Evolutionary conservation across 2,113 vertebrate species (phyloP).

Genomic region (Thunnus maccoyii): DNA sequence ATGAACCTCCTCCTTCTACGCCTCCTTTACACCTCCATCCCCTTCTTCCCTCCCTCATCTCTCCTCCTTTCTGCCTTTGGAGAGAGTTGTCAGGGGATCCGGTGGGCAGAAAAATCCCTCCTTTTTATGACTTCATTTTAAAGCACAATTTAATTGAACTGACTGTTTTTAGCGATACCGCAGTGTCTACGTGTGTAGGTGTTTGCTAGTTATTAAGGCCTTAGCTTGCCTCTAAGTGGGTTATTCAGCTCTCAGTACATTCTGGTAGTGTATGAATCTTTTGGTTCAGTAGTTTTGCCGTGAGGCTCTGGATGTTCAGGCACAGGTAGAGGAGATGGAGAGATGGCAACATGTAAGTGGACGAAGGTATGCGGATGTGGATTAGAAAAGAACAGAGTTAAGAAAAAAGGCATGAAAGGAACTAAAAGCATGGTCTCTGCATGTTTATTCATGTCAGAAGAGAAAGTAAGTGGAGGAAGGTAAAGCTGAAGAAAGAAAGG

Average conservation of each 20-base stretch:
- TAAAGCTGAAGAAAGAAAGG: not conserved
- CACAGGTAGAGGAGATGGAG: not conserved
- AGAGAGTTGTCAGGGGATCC: constrained; percentile 17
- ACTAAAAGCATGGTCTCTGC: not conserved
- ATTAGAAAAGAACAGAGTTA: not conserved
- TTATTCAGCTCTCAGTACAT: constrained; percentile 15
- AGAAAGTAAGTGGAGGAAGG: constrained; percentile 6
- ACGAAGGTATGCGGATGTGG: constrained; percentile 64
- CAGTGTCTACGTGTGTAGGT: constrained; percentile 40
- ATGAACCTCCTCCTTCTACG: not conserved
- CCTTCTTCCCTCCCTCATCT: not conserved
- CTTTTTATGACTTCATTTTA: constrained; percentile 59
- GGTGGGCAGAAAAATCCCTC: constrained; percentile 22
- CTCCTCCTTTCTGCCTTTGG: constrained; percentile 43
- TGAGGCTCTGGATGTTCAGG: constrained; percentile 51
- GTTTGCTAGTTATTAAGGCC: constrained; percentile 41
- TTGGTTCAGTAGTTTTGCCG: constrained; percentile 1
- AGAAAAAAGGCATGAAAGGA: not conserved
- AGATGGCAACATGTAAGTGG: constrained; percentile 31
- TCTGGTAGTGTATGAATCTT: constrained; percentile 9
- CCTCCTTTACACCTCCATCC: constrained; percentile 4
- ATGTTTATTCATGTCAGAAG: constrained; percentile 21
- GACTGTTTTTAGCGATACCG: constrained; percentile 61
- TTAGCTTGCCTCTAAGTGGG: constrained; percentile 42
- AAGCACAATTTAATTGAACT: constrained; percentile 80